Evolutionary conservation across 2,113 vertebrate genomes (phyloP).

Genomic region (Henicopernis longicauda): DNA sequence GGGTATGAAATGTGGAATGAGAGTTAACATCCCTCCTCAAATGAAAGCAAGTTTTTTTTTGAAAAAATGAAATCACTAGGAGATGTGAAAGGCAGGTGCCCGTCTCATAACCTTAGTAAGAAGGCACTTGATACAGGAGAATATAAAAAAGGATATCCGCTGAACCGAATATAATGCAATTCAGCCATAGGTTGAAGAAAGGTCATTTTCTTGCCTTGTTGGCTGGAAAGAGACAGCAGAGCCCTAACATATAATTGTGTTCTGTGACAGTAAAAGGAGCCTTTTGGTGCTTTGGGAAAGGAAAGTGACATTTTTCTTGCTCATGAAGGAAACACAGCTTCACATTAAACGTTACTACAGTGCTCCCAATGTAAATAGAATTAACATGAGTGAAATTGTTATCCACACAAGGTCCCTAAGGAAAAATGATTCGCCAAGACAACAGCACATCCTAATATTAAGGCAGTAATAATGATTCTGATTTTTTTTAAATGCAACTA

Average conservation of each 20-base stretch:
- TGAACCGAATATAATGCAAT: slow-evolving; percentile 25
- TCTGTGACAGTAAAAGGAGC: slow-evolving; percentile 31
- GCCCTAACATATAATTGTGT: slow-evolving; percentile 21
- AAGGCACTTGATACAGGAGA: background rate
- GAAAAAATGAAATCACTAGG: background rate
- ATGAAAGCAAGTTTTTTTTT: background rate
- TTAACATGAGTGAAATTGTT: background rate
- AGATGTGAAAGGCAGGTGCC: background rate
- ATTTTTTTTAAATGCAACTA: background rate
- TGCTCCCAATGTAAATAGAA: slow-evolving; percentile 8
- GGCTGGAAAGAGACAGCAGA: slow-evolving; percentile 17
- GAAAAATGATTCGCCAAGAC: background rate
- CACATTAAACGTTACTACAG: background rate
- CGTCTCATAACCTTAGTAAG: background rate
- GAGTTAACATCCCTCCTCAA: background rate
- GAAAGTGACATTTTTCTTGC: slow-evolving; percentile 24
- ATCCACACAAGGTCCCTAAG: background rate
- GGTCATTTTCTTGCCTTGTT: slow-evolving; percentile 51
- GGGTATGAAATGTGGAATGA: background rate
- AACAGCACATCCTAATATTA: background rate
- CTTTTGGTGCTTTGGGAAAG: slow-evolving; percentile 31
- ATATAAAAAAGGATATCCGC: background rate
- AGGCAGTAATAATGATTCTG: background rate
- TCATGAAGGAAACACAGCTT: background rate
- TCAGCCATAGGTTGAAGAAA: slow-evolving; percentile 44